These are phyloP conservation scores for Caenorhabditis sinica DNA, from an alignment of 2,888 invertebrate species.

Conservation along the genomic window DNA sequence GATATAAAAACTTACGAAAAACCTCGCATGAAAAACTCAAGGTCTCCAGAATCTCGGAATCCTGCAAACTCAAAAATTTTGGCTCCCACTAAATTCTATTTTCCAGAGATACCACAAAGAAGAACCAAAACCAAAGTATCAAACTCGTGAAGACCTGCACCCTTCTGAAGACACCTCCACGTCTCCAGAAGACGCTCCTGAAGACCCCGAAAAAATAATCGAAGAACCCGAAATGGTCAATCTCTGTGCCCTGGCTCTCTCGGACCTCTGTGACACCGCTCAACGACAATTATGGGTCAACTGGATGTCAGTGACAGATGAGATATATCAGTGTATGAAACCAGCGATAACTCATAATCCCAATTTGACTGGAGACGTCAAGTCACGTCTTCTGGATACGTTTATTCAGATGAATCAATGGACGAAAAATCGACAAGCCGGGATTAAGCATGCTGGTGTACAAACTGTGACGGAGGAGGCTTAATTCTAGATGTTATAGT, in stretches of 20 bases:
- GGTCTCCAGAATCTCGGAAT: too few relatives aligned
- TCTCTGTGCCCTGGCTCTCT: constrained; percentile 66
- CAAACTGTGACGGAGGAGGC: constrained; percentile 33
- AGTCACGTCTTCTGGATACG: constrained; percentile 67
- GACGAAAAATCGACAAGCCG: constrained; percentile 58
- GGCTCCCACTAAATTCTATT: background rate
- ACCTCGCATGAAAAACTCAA: too few relatives aligned
- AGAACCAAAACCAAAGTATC: constrained; percentile 44
- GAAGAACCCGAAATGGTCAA: constrained; percentile 68
- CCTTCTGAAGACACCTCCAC: background rate
- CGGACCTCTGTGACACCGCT: constrained; percentile 62
- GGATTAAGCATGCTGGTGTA: constrained; percentile 26
- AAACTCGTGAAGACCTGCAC: constrained; percentile 3
- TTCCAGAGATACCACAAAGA: constrained; percentile 39
- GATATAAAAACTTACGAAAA: too few relatives aligned
- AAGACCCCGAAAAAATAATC: constrained; percentile 15
- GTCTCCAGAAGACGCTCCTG: background rate
- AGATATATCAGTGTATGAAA: constrained; percentile 74
- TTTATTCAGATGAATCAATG: constrained; percentile 66
- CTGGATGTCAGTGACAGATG: constrained; percentile 73
- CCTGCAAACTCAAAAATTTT: too few relatives aligned
- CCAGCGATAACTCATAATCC: constrained; percentile 73
- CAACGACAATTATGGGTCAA: constrained; percentile 74
- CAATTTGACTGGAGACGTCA: constrained; percentile 68
- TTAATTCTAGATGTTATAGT: too few relatives aligned